Percentiles rank a stretch among this genome's conserved stretches.
Conservation (phyloP, 2,888 invertebrate species). For the Platycnemis pennipes region DNA sequence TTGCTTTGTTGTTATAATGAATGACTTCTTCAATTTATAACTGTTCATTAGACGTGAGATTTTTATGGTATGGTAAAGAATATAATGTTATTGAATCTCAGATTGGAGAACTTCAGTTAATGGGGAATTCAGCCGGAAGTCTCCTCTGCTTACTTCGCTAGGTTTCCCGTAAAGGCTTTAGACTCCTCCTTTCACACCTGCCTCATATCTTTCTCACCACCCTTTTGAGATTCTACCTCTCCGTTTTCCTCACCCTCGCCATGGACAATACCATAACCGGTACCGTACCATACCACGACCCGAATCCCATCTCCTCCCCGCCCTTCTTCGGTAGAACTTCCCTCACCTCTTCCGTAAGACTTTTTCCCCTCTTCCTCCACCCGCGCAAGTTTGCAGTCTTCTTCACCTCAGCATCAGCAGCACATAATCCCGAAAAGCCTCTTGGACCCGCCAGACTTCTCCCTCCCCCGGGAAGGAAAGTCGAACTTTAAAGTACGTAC, state of each 20-base stretch:
- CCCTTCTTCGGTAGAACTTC: background rate
- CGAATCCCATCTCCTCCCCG: background rate
- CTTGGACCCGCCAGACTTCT: background rate
- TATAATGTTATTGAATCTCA: background rate
- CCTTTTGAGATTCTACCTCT: background rate
- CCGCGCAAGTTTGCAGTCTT: conserved; percentile 15
- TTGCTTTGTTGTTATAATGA: too few relatives aligned
- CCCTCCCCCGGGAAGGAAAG: background rate
- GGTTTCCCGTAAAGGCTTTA: background rate
- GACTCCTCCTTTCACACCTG: background rate
- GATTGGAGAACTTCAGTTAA: background rate
- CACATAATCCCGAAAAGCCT: conserved; percentile 19
- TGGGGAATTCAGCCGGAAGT: background rate
- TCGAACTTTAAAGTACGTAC: background rate
- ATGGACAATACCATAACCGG: too few relatives aligned
- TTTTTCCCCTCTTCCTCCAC: background rate
- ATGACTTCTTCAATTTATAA: too few relatives aligned
- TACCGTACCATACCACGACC: too few relatives aligned
- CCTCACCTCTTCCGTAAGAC: background rate
- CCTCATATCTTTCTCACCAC: background rate
- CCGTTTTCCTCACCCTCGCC: too few relatives aligned
- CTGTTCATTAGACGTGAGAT: too few relatives aligned
- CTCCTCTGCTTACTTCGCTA: background rate
- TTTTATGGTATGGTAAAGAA: too few relatives aligned
- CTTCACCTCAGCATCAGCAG: background rate